Evolutionary conservation across 2,888 invertebrate genomes (phyloP), one percentile per base, ranked within the genome.

Genomic region (Didymodactylos carnosus): DNA sequence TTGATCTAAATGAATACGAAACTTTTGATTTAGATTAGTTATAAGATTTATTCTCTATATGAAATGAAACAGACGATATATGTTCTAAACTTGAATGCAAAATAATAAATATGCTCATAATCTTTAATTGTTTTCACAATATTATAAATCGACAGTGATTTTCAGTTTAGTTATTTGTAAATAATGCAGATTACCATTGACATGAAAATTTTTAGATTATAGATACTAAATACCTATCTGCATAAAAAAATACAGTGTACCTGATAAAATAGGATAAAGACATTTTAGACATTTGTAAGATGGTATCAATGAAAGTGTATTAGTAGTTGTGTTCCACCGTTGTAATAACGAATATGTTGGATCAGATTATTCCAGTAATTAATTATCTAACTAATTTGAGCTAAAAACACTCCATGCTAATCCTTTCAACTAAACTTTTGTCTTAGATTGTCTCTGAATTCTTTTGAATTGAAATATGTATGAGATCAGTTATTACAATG

Each of bases 401-500:
- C 77, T 83, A 82, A 79, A 83, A 83, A 76, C 82, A 77, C 23
- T 79, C 77, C 76, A 83, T 77, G 80, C 82, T 80, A 75, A 80
- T 79, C 75, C 79, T 79, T n/a, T n/a, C n/a, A n/a, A n/a, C n/a
- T n/a, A n/a, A n/a, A n/a, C n/a, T n/a, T n/a, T n/a, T n/a, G 71
- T 72, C 80, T 78, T 75, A 79, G 77, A 25, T 80, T 62, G 5
- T 16, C 79, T 49, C 83, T 83, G n/a, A 83, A 80, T 79, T 82
- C 82, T 76, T 82, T 83, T 25, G 82, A 82, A 78, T 82, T 83
- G 77, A 82, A 83, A 77, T 80, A 80, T 46, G 79, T 78, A 76
- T 84, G 83, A 14, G 80, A 79, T 82, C 82, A 82, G 27, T 80
- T 78, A 69, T 83, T 82, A 39, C 81, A 80, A 76, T 83, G 81